Base-by-base conservation (phyloP, 2,113 vertebrate species). In the Tricholaema leucomelas region DNA sequence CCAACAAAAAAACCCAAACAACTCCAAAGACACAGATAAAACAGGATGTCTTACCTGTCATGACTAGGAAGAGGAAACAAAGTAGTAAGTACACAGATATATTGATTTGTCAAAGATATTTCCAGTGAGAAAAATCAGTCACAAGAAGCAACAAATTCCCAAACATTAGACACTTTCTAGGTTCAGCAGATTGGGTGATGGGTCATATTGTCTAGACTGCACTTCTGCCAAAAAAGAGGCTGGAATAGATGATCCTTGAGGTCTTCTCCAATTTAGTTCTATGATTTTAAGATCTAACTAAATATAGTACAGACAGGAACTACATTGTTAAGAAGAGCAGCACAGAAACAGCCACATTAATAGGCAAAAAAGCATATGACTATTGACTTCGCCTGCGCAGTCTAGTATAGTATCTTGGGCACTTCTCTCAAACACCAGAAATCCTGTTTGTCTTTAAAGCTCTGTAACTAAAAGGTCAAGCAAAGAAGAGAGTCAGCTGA, bases 381-480 rank as follows among this genome's bases (percentile, higher is more conserved):
- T 77, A 23, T 5, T 73, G 48, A 28, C 44, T 38, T 70, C 79
- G n/a, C 91, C 56, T 77, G 36, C 36, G 42, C 25, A 38, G 28
- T 7, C 27, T 31, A 42, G 27, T 50, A 90, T 28, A 42, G 27
- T 50, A 91, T 60, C 64, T 79, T 59, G 40, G 31, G 64, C 67
- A 66, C 23, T 87, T 75, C 61, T 70, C 38, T 79, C 52, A 46
- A 74, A 52, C 2, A 0, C 15, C 76, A 94, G 54, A 70, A 7
- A 74, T 40, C 17, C 71, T 66, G 65, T 65, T 52, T 54, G 23
- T 90, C 73, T 83, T 84, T 73, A 59, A 88, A 74, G 54, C 12
- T 55, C n/a, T 75, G 52, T 52, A 88, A 52, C 50, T n/a, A 58
- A 88, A 94, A 93, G 73, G 65, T 90, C 85, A 92, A 46, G 42